phyloP scores from a whole-genome alignment of 2,797 vertebrate genomes.

The Bradypus variegatus region DNA sequence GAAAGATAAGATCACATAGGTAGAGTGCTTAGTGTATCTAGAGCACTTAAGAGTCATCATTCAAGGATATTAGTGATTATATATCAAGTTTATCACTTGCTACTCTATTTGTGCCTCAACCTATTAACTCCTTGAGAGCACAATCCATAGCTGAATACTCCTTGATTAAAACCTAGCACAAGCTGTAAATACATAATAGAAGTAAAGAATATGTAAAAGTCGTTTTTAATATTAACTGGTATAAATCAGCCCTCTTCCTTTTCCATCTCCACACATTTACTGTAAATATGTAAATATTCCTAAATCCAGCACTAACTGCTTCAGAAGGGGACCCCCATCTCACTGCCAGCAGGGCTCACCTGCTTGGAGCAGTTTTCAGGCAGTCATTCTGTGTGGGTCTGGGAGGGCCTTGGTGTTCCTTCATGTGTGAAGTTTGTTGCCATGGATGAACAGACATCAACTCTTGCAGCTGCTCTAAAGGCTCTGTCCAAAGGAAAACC shows the following conservation, averaged over 20 bases:
- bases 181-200: not conserved
- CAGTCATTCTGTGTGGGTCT: rapidly evolving
- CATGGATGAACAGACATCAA: not conserved
- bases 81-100: not conserved
- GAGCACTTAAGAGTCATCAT: not conserved
- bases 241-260: not conserved
- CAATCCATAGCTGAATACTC: not conserved
- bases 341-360: not conserved
- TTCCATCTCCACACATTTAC: not conserved
- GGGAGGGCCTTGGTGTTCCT: not conserved
- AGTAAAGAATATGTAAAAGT: not conserved
- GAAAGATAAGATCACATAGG: not conserved
- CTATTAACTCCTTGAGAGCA: not conserved
- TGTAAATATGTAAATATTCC: not conserved
- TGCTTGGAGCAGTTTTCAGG: not conserved
- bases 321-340: not conserved
- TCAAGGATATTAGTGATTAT: not conserved
- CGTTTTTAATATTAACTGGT: not conserved
- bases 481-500: conserved; percentile 12
- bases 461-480: conserved; percentile 38
- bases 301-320: not conserved
- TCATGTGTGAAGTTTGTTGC: not conserved
- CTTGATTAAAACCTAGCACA: not conserved
- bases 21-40: not conserved
- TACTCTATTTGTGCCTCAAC: not conserved